Evolutionary conservation across 2,888 invertebrate species (phyloP).

Genomic region (Polydrusus pterygomalis): DNA sequence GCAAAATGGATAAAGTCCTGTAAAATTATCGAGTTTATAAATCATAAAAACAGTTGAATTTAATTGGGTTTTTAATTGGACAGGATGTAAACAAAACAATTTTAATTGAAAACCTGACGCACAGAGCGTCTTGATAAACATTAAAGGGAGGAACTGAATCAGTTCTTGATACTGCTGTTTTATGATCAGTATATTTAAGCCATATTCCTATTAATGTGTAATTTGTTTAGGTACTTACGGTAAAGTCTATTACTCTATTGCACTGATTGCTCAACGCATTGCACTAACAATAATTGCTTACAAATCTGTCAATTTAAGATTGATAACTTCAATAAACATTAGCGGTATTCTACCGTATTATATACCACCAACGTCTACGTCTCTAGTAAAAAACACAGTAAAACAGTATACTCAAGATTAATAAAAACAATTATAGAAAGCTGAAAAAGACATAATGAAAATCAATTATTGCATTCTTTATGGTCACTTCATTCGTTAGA

Average conservation of each 20-base stretch:
- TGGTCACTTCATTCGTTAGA: constrained; percentile 55
- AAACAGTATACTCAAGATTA: background rate
- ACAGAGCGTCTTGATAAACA: constrained; percentile 32
- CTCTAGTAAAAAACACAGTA: background rate
- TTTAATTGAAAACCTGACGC: constrained; percentile 50
- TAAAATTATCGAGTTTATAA: constrained; percentile 40
- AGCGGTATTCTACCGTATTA: too few relatives aligned
- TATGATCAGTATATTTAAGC: constrained; percentile 7
- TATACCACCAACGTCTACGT: too few relatives aligned
- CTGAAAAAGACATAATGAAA: constrained; percentile 53
- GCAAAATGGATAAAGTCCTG: constrained; percentile 31
- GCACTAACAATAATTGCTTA: too few relatives aligned
- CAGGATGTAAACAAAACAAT: constrained; percentile 53
- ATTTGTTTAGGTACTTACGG: background rate
- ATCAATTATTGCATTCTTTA: constrained; percentile 53
- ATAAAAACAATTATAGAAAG: constrained; percentile 47
- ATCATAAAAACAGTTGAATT: constrained; percentile 49
- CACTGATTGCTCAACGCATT: too few relatives aligned
- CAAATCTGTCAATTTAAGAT: too few relatives aligned
- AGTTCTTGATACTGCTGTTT: background rate
- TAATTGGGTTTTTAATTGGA: constrained; percentile 54
- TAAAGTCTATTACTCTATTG: too few relatives aligned
- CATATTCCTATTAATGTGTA: background rate
- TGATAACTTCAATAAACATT: too few relatives aligned
- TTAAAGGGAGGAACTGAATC: constrained; percentile 19